phyloP scores from a whole-genome alignment of 1,140 invertebrate species.

The Eulimnadia texana region DNA sequence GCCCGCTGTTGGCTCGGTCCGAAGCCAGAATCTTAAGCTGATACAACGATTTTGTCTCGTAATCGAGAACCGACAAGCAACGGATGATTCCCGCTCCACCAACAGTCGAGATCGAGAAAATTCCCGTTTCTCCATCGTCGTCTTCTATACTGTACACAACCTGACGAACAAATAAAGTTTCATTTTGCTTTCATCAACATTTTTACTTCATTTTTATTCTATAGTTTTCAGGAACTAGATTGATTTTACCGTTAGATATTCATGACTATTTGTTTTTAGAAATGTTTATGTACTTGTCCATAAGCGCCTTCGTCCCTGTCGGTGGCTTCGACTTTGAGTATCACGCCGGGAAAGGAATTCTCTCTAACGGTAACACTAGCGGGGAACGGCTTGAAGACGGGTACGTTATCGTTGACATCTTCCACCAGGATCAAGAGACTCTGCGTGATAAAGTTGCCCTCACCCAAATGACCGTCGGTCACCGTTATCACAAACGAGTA shows the following conservation, averaged over 20 bases:
- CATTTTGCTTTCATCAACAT: too few relatives aligned
- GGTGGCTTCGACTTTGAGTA: constrained; percentile 68
- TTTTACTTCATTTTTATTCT: too few relatives aligned
- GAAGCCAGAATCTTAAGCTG: constrained; percentile 69
- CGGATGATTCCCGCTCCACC: constrained; percentile 76
- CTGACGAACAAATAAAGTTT: constrained; percentile 20
- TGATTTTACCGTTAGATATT: not conserved
- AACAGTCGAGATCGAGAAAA: constrained; percentile 65
- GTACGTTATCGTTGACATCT: constrained; percentile 82
- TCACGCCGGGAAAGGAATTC: constrained; percentile 48
- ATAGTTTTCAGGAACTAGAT: too few relatives aligned
- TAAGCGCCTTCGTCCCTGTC: constrained; percentile 81
- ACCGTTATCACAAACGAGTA: constrained; percentile 75
- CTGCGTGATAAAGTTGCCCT: constrained; percentile 78
- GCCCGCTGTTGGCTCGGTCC: constrained; percentile 63
- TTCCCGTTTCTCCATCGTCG: constrained; percentile 52
- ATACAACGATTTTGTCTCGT: constrained; percentile 73
- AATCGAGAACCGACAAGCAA: constrained; percentile 61
- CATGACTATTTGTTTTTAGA: too few relatives aligned
- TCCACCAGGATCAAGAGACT: constrained; percentile 73
- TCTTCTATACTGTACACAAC: constrained; percentile 47
- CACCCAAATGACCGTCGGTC: constrained; percentile 70
- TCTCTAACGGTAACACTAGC: constrained; percentile 63
- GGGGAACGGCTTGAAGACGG: constrained; percentile 70
- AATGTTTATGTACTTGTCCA: constrained; percentile 73